Evolutionary conservation across 2,113 vertebrate species (phyloP), one percentile per base, ranked within the genome.

Genomic region (Aldabrachelys gigantea): DNA sequence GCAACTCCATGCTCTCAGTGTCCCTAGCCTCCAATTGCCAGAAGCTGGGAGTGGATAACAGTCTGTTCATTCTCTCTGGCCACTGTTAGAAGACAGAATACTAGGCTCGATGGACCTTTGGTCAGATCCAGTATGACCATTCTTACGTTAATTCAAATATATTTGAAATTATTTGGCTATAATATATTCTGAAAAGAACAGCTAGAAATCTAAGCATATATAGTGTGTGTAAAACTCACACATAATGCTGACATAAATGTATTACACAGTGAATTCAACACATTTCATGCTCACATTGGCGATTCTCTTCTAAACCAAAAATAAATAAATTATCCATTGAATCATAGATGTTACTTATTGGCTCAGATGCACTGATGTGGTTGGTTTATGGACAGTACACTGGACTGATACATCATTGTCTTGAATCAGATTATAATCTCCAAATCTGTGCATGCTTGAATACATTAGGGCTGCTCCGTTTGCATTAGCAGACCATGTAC

Each of bases 381-480:
- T 38, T 21, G 50, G 21, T 41, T 52, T 13, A 62, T 3, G 0
- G 27, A 50, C 0, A 16, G 17, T 69, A 49, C 4, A 11, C n/a
- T 24, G 21, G 8, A 81, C 10, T 7, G n/a, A 84, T 16, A 50
- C 2, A 47, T 19, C 87, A 82, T 59, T 81, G 19, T 31, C 75
- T 72, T 56, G 9, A 44, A 19, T 50, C 8, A 1, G 0, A 82
- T 19, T 82, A 59, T 53, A 91, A 87, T 4, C 5, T 52, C 13
- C 29, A 44, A 80, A 91, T 75, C 29, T 44, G 52, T 2, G 0
- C 9, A 31, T 65, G 47, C 31, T 29, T 65, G 90, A 92, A 87
- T 50, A 57, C 0, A 1, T 69, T 59, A 72, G 0, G 0, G 24
- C 35, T 85, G 57, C 44, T 92, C 53, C 38, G 50, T 80, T 76